phyloP scores from a whole-genome alignment of 2,797 vertebrate species.

The Cyclura pinguis region DNA sequence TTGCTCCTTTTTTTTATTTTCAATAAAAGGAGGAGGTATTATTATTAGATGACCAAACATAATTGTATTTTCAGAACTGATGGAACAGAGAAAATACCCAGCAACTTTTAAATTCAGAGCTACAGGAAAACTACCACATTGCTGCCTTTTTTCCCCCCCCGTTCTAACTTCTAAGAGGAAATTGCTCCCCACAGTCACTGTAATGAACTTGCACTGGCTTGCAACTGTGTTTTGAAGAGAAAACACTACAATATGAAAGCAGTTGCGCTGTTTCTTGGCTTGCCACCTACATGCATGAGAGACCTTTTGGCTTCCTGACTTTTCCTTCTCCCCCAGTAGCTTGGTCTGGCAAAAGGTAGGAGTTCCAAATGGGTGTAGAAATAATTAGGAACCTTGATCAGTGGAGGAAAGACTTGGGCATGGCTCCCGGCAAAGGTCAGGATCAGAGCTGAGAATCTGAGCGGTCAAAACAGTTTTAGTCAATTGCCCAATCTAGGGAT shows the following conservation, averaged over 20 bases:
- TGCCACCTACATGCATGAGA: background rate
- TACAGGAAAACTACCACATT: conserved; percentile 6
- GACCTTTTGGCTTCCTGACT: too few species aligned
- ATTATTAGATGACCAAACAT: conserved; percentile 46
- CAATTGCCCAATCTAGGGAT: background rate
- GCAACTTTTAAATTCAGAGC: conserved; percentile 48
- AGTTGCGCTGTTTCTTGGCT: conserved; percentile 34
- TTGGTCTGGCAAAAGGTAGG: background rate
- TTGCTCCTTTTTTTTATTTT: conserved; percentile 9
- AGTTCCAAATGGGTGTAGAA: background rate
- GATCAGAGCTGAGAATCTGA: background rate
- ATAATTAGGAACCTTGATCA: background rate
- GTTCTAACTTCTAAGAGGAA: conserved; percentile 39
- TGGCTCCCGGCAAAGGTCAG: rapidly evolving
- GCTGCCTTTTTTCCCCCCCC: background rate
- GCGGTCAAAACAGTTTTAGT: background rate
- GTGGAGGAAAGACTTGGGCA: background rate
- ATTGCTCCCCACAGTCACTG: conserved; percentile 37
- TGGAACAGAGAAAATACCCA: background rate
- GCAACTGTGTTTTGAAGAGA: conserved; percentile 40
- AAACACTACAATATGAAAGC: conserved; percentile 21
- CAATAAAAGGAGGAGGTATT: background rate
- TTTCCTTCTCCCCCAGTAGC: background rate
- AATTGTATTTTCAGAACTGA: conserved; percentile 49
- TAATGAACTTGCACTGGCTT: conserved; percentile 55